Conservation (phyloP, 2,113 vertebrate species). For the Melanostigma gelatinosum region DNA sequence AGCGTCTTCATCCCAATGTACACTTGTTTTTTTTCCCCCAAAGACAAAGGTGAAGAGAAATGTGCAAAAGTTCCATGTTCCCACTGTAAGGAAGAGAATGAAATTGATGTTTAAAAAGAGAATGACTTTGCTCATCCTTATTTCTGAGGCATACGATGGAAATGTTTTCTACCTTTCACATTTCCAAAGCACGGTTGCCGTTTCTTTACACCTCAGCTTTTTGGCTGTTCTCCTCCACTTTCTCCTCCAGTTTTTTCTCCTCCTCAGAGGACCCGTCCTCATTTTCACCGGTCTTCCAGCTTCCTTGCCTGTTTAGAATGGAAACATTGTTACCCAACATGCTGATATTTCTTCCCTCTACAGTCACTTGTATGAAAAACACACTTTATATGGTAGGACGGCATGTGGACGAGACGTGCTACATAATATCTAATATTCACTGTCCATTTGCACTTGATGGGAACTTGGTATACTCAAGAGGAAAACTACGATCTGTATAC, state of each 20-base stretch:
- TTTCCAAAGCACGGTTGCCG: conserved; percentile 54
- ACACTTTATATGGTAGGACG: neutral
- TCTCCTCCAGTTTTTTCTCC: conserved; percentile 92
- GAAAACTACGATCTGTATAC: neutral
- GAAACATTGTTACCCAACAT: conserved; percentile 3
- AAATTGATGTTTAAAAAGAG: neutral
- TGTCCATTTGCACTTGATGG: neutral
- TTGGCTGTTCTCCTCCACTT: conserved; percentile 95
- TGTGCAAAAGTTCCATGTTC: conserved; percentile 78
- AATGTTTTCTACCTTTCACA: conserved; percentile 63
- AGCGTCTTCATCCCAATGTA: conserved; percentile 72
- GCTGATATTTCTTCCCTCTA: neutral
- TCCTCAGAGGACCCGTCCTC: conserved; percentile 82
- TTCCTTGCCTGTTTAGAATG: conserved; percentile 76
- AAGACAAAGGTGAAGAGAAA: conserved; percentile 71
- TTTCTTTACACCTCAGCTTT: conserved; percentile 92
- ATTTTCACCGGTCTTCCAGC: conserved; percentile 92
- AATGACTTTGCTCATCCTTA: neutral
- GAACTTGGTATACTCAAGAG: neutral
- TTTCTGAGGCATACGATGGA: neutral
- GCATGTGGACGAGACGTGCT: neutral
- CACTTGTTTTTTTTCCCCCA: conserved; percentile 18
- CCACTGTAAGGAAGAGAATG: conserved; percentile 65
- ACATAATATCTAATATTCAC: neutral
- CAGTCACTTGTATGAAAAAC: neutral